phyloP scores from a whole-genome alignment of 2,797 vertebrate genomes.

The Heteromormyrus szaboi region DNA sequence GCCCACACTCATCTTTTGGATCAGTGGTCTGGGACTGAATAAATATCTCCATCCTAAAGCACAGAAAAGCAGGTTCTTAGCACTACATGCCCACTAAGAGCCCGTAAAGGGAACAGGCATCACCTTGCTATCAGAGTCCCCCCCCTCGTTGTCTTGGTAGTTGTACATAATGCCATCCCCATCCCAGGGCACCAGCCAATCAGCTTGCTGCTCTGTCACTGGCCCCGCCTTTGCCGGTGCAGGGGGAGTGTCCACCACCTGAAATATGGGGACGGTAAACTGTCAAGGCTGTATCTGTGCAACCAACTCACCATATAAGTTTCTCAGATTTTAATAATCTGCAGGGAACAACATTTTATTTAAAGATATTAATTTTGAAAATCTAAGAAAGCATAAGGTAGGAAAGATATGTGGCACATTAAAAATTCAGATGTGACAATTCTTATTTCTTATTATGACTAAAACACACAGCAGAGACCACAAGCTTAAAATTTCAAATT shows the following conservation, averaged over 20 bases:
- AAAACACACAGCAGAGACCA: neutral
- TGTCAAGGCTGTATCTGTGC: neutral
- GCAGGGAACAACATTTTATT: neutral
- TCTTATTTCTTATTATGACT: neutral
- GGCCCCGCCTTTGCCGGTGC: conserved; percentile 35
- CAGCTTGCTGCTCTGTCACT: conserved; percentile 36
- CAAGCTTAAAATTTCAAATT: neutral
- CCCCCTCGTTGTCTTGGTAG: conserved; percentile 58
- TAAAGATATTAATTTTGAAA: neutral
- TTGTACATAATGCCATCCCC: conserved; percentile 66
- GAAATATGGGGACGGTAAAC: neutral
- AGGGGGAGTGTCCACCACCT: conserved; percentile 40
- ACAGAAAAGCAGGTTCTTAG: neutral
- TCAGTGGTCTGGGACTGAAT: neutral
- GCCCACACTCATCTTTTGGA: neutral
- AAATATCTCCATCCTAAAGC: neutral
- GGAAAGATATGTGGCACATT: neutral
- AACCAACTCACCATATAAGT: neutral
- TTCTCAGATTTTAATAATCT: neutral
- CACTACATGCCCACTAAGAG: neutral
- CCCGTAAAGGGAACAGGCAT: neutral
- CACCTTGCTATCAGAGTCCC: conserved; percentile 73
- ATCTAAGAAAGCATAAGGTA: neutral
- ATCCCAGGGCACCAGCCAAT: conserved; percentile 58
- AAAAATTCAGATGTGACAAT: neutral